Evolutionary conservation across 2,113 vertebrate genomes (phyloP).

Genomic region (Tenrec ecaudatus): DNA sequence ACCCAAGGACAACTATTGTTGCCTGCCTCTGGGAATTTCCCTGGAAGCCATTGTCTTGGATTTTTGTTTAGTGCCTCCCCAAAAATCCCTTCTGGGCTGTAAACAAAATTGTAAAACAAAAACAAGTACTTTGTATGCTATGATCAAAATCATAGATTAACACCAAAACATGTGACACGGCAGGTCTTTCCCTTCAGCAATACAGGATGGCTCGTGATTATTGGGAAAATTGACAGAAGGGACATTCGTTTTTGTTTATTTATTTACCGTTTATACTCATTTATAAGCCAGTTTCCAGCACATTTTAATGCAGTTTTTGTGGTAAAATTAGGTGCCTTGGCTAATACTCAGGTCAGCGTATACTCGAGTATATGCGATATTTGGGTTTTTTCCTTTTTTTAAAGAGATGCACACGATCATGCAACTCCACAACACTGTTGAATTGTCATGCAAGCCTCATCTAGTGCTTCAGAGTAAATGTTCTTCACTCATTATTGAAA

Average conservation of each 20-base stretch:
- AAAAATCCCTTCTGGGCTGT: neutral
- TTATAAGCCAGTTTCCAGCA: too few species aligned
- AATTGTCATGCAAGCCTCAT: neutral
- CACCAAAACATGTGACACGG: neutral
- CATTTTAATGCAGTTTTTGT: too few species aligned
- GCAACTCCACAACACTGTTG: neutral
- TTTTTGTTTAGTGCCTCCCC: neutral
- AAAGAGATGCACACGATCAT: neutral
- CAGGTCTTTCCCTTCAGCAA: neutral
- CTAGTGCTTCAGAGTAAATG: neutral
- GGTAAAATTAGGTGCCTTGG: too few species aligned
- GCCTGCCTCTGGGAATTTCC: neutral
- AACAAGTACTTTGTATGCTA: neutral
- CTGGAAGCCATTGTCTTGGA: neutral
- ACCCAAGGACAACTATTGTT: too few species aligned
- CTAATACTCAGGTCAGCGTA: too few species aligned
- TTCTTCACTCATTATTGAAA: neutral
- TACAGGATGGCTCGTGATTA: neutral
- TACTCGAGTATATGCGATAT: too few species aligned
- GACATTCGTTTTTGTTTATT: too few species aligned
- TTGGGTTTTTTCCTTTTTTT: neutral
- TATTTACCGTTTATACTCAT: too few species aligned
- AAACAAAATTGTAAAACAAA: constrained; percentile 19
- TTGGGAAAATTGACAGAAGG: neutral
- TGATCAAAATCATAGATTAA: neutral